Conservation (phyloP, 2,113 vertebrate genomes). For the Gymnobelideus leadbeateri region DNA sequence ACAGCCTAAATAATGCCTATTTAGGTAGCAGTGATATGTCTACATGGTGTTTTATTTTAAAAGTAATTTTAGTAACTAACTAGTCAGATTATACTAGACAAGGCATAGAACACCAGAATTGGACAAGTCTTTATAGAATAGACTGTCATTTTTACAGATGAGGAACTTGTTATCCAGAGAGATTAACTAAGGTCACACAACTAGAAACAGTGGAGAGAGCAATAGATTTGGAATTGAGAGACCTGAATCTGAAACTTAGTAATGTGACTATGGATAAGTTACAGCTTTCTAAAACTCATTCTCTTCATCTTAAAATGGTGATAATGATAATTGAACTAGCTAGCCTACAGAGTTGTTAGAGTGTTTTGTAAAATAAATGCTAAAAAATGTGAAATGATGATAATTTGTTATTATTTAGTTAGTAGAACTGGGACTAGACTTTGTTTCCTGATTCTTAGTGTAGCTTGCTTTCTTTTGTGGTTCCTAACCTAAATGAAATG, state of each 20-base stretch:
- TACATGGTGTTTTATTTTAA: background rate
- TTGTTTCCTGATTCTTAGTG: background rate
- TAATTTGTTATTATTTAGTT: background rate
- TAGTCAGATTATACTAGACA: background rate
- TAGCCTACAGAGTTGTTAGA: background rate
- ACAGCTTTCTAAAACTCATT: background rate
- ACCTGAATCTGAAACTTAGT: background rate
- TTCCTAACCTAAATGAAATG: background rate
- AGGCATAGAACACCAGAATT: background rate
- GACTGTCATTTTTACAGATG: background rate
- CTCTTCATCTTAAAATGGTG: background rate
- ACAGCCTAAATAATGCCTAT: background rate
- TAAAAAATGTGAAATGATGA: background rate
- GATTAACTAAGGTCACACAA: background rate
- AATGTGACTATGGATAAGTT: background rate
- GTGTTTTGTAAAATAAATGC: background rate
- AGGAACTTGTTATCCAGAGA: background rate
- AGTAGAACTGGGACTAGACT: background rate
- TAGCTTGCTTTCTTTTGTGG: background rate
- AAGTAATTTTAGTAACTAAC: background rate
- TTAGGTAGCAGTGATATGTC: background rate
- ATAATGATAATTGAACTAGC: background rate
- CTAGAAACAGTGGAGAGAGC: background rate
- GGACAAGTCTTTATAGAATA: background rate
- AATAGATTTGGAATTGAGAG: background rate